Evolutionary conservation across 2,888 invertebrate genomes (phyloP).

Genomic region (Tanytarsus gracilentus): DNA sequence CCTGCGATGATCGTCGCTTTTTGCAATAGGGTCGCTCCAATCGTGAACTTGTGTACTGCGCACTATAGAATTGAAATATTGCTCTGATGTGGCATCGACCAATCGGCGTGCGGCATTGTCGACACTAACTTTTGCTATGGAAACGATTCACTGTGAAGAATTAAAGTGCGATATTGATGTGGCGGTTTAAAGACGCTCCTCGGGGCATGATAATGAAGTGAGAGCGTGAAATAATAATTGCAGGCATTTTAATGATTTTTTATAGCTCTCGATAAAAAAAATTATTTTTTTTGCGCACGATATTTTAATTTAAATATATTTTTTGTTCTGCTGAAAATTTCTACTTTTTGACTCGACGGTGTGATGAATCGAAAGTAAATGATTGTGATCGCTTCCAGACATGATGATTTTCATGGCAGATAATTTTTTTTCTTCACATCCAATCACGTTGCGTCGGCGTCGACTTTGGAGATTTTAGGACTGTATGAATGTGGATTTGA

Average conservation of each 20-base stretch:
- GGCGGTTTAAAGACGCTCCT: not conserved
- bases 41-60: conserved; percentile 3
- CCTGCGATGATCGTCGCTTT: not conserved
- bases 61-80: conserved; percentile 1
- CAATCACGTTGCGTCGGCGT: not conserved
- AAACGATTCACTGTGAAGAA: not conserved
- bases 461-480: too few species aligned
- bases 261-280: too few species aligned
- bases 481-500: not conserved
- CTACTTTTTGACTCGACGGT: not conserved
- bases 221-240: too few species aligned
- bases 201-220: too few species aligned
- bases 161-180: not conserved
- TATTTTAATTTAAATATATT: too few species aligned
- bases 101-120: conserved; percentile 13
- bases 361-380: not conserved
- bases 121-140: conserved; percentile 20
- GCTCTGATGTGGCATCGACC: not conserved
- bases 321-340: not conserved
- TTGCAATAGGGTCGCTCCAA: not conserved
- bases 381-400: not conserved
- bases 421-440: not conserved
- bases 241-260: too few species aligned
- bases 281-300: too few species aligned
- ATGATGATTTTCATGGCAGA: not conserved